phyloP scores from a whole-genome alignment of 2,888 invertebrate genomes.

The Dromius quadrimaculatus region DNA sequence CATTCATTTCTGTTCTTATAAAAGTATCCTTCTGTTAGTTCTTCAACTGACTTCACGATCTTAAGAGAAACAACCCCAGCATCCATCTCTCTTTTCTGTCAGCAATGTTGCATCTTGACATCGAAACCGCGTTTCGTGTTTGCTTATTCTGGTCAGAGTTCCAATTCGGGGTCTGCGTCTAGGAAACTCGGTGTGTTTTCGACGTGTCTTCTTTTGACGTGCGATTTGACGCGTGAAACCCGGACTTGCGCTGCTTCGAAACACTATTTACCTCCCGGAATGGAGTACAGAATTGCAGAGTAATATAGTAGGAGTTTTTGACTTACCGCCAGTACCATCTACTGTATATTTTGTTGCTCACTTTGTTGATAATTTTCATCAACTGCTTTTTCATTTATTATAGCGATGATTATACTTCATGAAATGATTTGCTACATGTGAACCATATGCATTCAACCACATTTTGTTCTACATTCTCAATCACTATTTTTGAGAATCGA shows the following conservation, averaged over 20 bases:
- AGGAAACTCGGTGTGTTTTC: slow-evolving; percentile 43
- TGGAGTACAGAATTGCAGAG: slow-evolving; percentile 11
- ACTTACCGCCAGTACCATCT: slow-evolving; percentile 14
- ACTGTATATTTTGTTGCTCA: slow-evolving; percentile 35
- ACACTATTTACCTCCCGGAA: too few relatives aligned
- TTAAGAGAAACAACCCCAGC: too few relatives aligned
- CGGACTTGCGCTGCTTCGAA: slow-evolving; percentile 12
- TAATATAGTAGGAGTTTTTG: slow-evolving; percentile 9
- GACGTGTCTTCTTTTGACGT: slow-evolving; percentile 47
- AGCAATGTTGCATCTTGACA: neutral
- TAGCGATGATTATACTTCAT: too few relatives aligned
- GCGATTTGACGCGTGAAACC: slow-evolving; percentile 50
- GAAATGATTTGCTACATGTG: too few relatives aligned
- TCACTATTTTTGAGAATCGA: too few relatives aligned
- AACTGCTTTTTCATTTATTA: too few relatives aligned
- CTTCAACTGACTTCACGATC: too few relatives aligned
- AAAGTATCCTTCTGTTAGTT: too few relatives aligned
- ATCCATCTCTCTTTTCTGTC: too few relatives aligned
- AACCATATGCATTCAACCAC: too few relatives aligned
- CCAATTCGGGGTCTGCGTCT: slow-evolving; percentile 29
- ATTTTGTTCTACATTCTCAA: too few relatives aligned
- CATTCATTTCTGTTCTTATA: too few relatives aligned
- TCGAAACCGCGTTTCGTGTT: slow-evolving; percentile 16
- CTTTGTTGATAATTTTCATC: slow-evolving; percentile 33
- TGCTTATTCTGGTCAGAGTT: slow-evolving; percentile 41